Base-by-base conservation (phyloP, 2,888 invertebrate genomes). In the Torymus tubicola region DNA sequence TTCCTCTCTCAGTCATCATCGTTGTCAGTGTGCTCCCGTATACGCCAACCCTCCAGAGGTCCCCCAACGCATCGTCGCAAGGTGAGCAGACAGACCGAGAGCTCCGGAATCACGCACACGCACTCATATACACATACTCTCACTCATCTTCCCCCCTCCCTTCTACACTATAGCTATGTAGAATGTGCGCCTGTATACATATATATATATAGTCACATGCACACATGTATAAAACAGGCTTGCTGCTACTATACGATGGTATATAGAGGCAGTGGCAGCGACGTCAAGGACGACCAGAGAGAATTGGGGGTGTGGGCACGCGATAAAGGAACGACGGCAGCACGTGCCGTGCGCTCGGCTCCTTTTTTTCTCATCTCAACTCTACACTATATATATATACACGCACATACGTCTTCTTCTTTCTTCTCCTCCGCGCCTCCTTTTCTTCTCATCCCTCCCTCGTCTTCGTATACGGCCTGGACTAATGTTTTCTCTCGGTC, bases 1-100 rank as follows among this genome's bases (percentile, higher is more conserved):
- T 42, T 8, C 42, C 42, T 42, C 42, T 42, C 31, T 5, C 31
- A 5, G 2, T 31, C 42, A 2, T 21, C 1, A 5, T 42, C 42
- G 42, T 42, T 42, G 8, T 8, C 42, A 42, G 42, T 42, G 42
- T 42, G 42, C 42, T 42, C 10, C 42, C 8, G 8, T 42, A 5
- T 5, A 8, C 10, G 42, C 24, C 58, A 31, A 58, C 58, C 57
- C 58, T 31, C 16, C 24, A 14, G 53, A 53, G 13, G 13, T 2
- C n/a, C 70, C 42, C 18, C 42, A 8, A 42, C 42, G 42, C 13
- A 18, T 18, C 57, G 31, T 18, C 42, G 64, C 64, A 74, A 74
- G 73, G 73, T 74, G 73, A 74, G 73, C 21, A n/a, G 42, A 42
- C 42, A 42, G 42, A 42, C 42, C 0, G 31, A 31, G 31, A 42